Base-by-base conservation (phyloP, 2,888 invertebrate genomes). In the Lasioglossum pauxillum region DNA sequence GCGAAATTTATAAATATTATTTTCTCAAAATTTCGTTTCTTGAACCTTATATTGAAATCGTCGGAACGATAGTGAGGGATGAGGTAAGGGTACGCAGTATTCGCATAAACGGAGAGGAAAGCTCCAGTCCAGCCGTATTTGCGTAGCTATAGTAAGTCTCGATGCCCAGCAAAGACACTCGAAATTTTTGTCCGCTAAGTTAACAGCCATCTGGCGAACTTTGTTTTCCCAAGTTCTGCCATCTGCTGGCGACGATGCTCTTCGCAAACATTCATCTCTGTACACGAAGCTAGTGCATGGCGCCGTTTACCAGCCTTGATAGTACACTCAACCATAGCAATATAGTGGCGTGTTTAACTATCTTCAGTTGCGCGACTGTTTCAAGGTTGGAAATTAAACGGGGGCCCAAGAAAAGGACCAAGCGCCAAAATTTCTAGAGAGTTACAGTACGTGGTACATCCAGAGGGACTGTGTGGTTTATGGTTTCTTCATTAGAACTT, bases 151-250 rank as follows among this genome's bases (percentile, higher is more conserved):
- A 72, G 23, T 3, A 14, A n/a, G 35, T 44, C n/a, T 41, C 79
- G 86, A 87, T 83, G 72, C 75, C 60, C 69, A 5, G 49, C 46
- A 75, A 84, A 23, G 75, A 67, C 49, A 71, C 71, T 74, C 53
- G 64, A 64, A 41, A 81, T 77, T 76, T 89, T 84, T 86, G 49
- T 74, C 81, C 78, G 74, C 78, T 19, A 82, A 88, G 84, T 90
- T 86, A 83, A 83, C 86, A 83, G 77, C 77, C 77, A 84, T 87
- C 87, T 72, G 75, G 82, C 44, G 41, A 90, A 90, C 80, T 86
- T 86, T 82, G 78, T 82, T 82, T 46, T 71, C 75, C 46, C 77
- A 69, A 90, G 84, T 90, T 90, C 64, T 74, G 74, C 78, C 77
- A 84, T 90, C 87, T 83, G 87, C 78, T 82, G 80, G 75, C 75